Percentiles rank a stretch among this genome's conserved stretches.
phyloP scores from a whole-genome alignment of 2,888 invertebrate species.

The Oscheius sp. region DNA sequence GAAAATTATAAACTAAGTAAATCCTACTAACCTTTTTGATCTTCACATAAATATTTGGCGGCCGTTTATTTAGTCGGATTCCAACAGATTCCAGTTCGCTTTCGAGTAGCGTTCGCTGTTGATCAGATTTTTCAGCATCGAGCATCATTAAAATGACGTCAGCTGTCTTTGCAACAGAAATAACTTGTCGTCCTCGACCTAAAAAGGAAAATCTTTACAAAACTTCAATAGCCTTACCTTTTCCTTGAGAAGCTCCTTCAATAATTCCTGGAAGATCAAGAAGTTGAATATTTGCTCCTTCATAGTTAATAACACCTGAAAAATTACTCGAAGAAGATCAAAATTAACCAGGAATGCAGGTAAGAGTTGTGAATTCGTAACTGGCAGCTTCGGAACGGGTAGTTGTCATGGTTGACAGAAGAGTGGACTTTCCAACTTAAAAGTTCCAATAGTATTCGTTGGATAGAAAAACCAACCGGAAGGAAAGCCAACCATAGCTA shows the following conservation, averaged over 20 bases:
- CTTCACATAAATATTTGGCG: constrained; percentile 98
- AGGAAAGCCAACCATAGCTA: constrained; percentile 83
- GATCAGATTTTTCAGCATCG: constrained; percentile 97
- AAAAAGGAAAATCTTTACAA: constrained; percentile 14
- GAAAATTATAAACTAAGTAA: background rate
- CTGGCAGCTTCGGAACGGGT: constrained; percentile 92
- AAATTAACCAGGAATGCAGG: constrained; percentile 88
- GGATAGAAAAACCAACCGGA: too few species aligned
- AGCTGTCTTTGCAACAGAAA: constrained; percentile 96
- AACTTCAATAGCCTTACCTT: constrained; percentile 44
- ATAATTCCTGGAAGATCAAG: constrained; percentile 99
- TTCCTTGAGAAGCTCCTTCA: constrained; percentile 92
- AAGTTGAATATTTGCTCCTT: constrained; percentile 96
- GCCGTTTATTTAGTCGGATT: constrained; percentile 90
- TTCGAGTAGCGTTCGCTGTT: constrained; percentile 83
- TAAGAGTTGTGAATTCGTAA: constrained; percentile 98
- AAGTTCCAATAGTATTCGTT: too few species aligned
- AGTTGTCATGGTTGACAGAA: constrained; percentile 90
- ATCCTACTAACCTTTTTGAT: constrained; percentile 73
- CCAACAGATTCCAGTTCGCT: constrained; percentile 96
- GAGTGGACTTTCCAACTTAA: constrained; percentile 97
- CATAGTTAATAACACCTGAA: constrained; percentile 87
- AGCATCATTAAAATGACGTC: constrained; percentile 98
- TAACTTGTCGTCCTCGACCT: constrained; percentile 78
- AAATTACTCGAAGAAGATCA: background rate